Evolutionary conservation across 2,797 vertebrate genomes (phyloP).

Genomic region (Peromyscus nudipes): DNA sequence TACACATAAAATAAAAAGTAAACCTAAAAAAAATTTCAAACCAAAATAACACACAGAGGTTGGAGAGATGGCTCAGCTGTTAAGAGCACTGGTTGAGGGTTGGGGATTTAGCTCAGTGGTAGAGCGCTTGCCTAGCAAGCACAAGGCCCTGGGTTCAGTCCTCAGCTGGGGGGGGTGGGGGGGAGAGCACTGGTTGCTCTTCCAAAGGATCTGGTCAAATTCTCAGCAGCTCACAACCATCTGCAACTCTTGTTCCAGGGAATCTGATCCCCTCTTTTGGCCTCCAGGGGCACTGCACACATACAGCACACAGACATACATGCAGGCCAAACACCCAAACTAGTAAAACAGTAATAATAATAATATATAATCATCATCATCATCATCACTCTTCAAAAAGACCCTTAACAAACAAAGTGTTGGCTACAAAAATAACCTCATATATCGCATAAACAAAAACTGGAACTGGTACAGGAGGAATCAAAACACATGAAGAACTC

Average conservation of each 20-base stretch:
- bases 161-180: too few species aligned
- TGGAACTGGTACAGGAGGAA: neutral
- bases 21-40: neutral
- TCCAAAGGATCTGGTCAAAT: too few species aligned
- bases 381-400: neutral
- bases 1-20: neutral
- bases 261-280: neutral
- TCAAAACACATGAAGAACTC: neutral
- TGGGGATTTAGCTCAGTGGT: too few species aligned
- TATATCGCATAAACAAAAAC: neutral
- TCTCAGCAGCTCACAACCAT: neutral
- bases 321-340: neutral
- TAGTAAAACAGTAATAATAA: neutral
- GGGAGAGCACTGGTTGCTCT: neutral
- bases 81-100: neutral
- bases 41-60: neutral
- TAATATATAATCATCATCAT: too few species aligned
- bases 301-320: neutral
- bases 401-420: neutral
- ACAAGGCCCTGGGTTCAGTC: too few species aligned
- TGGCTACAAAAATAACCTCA: conserved; percentile 16
- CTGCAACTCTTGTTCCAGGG: neutral
- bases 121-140: too few species aligned
- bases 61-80: neutral
- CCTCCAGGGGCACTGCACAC: neutral